Evolutionary conservation across 2,888 invertebrate species (phyloP).

Genomic region (Stenichneumon culpator): DNA sequence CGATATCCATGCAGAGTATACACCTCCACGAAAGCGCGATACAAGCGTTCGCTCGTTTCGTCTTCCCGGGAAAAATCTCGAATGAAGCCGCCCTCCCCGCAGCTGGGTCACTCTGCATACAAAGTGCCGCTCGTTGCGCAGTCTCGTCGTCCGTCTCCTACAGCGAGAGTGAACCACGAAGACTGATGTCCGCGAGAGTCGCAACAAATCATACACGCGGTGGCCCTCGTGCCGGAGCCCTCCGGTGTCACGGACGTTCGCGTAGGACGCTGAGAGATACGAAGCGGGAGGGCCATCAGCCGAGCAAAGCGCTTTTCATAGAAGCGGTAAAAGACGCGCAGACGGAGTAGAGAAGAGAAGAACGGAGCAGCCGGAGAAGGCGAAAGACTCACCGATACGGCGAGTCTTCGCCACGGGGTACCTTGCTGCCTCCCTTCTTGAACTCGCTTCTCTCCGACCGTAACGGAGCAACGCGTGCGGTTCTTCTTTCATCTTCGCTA

Average conservation of each 20-base stretch:
- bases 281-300: constrained; percentile 21
- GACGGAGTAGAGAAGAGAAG: constrained; percentile 8
- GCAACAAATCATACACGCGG: constrained; percentile 64
- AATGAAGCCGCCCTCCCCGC: constrained; percentile 13
- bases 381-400: constrained; percentile 51
- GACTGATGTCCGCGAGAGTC: constrained; percentile 57
- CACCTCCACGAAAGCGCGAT: background rate
- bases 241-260: constrained; percentile 49
- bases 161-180: constrained; percentile 20
- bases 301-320: constrained; percentile 29
- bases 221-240: constrained; percentile 25
- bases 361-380: constrained; percentile 39
- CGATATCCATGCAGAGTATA: background rate
- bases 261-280: constrained; percentile 58
- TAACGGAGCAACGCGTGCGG: constrained; percentile 51
- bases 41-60: background rate
- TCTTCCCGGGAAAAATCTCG: background rate
- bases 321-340: constrained; percentile 40
- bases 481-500: constrained; percentile 64
- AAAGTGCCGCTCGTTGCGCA: constrained; percentile 69
- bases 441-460: background rate
- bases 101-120: constrained; percentile 70
- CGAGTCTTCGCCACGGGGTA: constrained; percentile 58
- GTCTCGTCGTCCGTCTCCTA: constrained; percentile 18
- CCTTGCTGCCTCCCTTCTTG: constrained; percentile 44